Evolutionary conservation across 2,797 vertebrate genomes (phyloP).

Genomic region (Sardinella longiceps): DNA sequence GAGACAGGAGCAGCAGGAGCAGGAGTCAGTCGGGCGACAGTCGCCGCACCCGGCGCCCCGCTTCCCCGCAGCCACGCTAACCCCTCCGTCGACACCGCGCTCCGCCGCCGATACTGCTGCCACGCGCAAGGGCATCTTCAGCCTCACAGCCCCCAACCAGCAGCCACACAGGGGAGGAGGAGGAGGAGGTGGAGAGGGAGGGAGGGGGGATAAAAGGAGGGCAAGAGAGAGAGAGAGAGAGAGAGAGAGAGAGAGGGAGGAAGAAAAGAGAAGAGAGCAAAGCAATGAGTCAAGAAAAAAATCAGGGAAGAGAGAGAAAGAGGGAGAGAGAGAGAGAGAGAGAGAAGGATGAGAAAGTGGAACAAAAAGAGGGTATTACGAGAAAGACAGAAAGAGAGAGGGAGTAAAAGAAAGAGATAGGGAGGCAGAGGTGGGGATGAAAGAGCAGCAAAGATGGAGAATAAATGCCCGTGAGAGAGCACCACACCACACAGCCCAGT

Average conservation of each 20-base stretch:
- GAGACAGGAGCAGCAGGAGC: slow-evolving; percentile 55
- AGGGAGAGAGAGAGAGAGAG: slow-evolving; percentile 31
- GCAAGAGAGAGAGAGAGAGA: slow-evolving; percentile 23
- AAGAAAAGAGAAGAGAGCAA: not conserved
- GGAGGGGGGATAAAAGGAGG: slow-evolving; percentile 25
- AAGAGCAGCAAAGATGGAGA: slow-evolving; percentile 25
- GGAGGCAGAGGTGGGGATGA: not conserved
- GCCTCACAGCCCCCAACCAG: slow-evolving; percentile 35
- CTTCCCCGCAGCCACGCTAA: slow-evolving; percentile 48
- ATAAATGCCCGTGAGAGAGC: slow-evolving; percentile 41
- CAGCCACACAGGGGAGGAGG: slow-evolving; percentile 39
- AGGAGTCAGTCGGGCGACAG: slow-evolving; percentile 47
- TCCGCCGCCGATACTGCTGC: slow-evolving; percentile 57
- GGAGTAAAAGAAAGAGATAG: not conserved
- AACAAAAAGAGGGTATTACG: slow-evolving; percentile 13
- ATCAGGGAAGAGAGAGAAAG: slow-evolving; percentile 13
- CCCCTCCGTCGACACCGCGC: slow-evolving; percentile 53
- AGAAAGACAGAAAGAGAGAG: slow-evolving; percentile 25
- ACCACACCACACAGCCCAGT: not conserved
- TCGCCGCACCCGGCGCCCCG: not conserved
- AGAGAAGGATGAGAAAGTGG: slow-evolving; percentile 18
- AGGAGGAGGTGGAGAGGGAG: not conserved
- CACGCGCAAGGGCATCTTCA: slow-evolving; percentile 59
- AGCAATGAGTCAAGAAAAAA: not conserved
- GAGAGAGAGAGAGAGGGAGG: slow-evolving; percentile 29